These are phyloP conservation scores for Oxycera nigricornis DNA, from an alignment of 2,888 invertebrate species.

Conservation along the genomic window DNA sequence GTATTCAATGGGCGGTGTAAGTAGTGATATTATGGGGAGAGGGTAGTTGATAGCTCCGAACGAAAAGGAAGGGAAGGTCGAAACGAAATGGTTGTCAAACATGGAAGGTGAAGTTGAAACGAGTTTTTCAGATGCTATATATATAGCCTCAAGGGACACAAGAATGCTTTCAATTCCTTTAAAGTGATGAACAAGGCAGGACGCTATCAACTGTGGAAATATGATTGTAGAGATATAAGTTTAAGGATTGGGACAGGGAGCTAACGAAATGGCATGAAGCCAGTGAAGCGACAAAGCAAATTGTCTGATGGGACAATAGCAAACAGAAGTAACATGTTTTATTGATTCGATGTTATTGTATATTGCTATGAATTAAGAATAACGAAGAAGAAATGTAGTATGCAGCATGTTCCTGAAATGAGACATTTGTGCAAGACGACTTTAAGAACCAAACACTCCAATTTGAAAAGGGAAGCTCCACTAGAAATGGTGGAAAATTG, in stretches of 20 bases:
- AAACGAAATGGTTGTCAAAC: not conserved
- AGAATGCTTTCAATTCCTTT: not conserved
- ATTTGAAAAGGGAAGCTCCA: no score
- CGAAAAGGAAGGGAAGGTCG: not conserved
- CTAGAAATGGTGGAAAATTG: no score
- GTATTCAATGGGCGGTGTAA: not conserved
- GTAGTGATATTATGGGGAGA: not conserved
- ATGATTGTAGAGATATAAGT: not conserved
- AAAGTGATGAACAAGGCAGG: not conserved
- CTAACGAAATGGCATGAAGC: not conserved
- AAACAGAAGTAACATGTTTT: slow-evolving; percentile 10
- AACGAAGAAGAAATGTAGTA: no score
- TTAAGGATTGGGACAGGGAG: not conserved
- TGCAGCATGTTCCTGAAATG: no score
- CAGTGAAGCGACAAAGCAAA: slow-evolving; percentile 26
- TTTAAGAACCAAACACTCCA: no score
- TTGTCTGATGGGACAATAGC: slow-evolving; percentile 5
- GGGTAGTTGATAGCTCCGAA: not conserved
- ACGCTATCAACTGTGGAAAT: not conserved
- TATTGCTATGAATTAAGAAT: no score
- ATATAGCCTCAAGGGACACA: not conserved
- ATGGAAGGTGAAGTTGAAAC: not conserved
- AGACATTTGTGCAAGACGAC: no score
- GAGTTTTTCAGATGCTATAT: not conserved
- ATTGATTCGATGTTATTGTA: no score